A percentile compares a stretch with the other conserved stretches of the same genome.
Evolutionary conservation across 2,113 vertebrate genomes (phyloP).

Genomic region (Clupea harengus): DNA sequence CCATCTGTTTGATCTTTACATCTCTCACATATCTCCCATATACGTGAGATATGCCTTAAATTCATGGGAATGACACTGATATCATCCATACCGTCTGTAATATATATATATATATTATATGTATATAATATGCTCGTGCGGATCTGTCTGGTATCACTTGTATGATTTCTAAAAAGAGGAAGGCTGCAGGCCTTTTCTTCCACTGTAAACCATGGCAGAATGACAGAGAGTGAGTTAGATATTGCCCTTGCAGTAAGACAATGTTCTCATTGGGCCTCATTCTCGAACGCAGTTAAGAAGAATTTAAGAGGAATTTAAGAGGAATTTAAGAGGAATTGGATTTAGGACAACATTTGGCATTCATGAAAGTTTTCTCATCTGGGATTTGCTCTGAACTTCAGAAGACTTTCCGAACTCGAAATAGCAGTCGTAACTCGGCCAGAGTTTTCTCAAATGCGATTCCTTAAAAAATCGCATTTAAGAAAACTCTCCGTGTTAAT

Average conservation of each 20-base stretch:
- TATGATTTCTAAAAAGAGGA: neutral
- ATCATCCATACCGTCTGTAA: neutral
- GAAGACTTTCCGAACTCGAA: too few species aligned
- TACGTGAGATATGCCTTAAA: neutral
- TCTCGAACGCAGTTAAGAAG: too few species aligned
- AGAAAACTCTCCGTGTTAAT: too few species aligned
- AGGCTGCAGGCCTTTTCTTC: neutral
- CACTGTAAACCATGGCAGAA: neutral
- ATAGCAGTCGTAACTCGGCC: too few species aligned
- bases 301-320: too few species aligned
- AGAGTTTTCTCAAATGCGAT: too few species aligned
- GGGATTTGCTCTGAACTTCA: too few species aligned
- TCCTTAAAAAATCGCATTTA: too few species aligned
- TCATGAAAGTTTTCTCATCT: too few species aligned
- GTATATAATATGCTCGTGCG: neutral
- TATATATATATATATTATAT: too few species aligned
- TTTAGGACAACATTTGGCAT: too few species aligned
- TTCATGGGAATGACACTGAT: neutral
- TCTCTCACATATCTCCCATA: neutral
- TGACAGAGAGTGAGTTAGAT: neutral
- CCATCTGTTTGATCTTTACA: constrained; percentile 32
- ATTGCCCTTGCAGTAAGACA: neutral
- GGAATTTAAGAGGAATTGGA: too few species aligned
- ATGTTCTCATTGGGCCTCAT: constrained; percentile 5
- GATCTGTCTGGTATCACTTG: neutral